Base-by-base conservation (phyloP, 2,888 invertebrate species). In the Mylabris sibirica region DNA sequence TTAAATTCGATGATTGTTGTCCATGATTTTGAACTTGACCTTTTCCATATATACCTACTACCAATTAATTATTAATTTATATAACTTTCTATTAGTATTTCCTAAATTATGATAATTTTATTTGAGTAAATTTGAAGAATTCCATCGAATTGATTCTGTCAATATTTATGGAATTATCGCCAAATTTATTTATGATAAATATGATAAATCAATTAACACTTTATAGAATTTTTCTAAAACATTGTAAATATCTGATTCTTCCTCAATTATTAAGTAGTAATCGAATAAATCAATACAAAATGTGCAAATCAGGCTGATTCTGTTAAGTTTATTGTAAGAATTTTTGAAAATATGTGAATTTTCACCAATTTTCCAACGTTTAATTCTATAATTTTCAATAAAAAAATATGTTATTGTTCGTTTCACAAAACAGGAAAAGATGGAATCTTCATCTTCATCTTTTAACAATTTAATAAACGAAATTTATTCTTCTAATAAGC, bases 121-220 rank as follows among this genome's bases (percentile, higher is more conserved):
- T 11, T 12, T 35, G 12, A 12, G 12, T 11, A 11, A 35, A 11
- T 35, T 35, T 12, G 9, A n/a, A n/a, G n/a, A n/a, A n/a, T n/a
- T n/a, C n/a, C n/a, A n/a, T n/a, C n/a, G n/a, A 35, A 11, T 41
- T 41, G n/a, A 41, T 41, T 5, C 14, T 41, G 14, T 41, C 14
- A 30, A 30, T 41, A n/a, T 41, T 41, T 14, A 41, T 35, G 12
- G 12, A 38, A 38, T 38, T 38, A 8, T 22, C 53, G 3, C 20
- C 53, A 53, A 12, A 22, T 53, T 53, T 22, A 22, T 53, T 53
- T 22, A 22, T 53, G 1, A 53, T 1, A 1, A 0, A 22, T 22
- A 53, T 3, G 53, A 22, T 53, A 53, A 53, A 53, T 22, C 2
- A 22, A 53, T 53, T 53, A 53, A 53, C 53, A 53, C 44, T 44